These are phyloP conservation scores for Betta splendens DNA, from an alignment of 2,797 vertebrate genomes.

Conservation along the genomic window DNA sequence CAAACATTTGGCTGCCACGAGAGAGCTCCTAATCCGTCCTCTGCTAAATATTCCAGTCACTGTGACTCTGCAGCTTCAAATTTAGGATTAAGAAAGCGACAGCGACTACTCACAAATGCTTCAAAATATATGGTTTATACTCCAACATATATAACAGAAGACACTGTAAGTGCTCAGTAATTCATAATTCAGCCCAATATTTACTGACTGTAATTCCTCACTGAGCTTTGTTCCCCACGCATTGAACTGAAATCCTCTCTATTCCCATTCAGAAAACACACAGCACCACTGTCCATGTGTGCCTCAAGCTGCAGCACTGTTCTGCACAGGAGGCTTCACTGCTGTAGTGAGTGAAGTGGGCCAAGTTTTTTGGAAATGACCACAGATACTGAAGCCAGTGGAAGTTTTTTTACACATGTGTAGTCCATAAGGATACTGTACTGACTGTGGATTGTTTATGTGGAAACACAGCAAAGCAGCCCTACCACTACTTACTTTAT, in stretches of 20 bases:
- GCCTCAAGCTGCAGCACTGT: conserved; percentile 10
- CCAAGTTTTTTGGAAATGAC: conserved; percentile 18
- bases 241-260: conserved; percentile 29
- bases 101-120: too few relatives aligned
- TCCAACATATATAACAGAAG: too few relatives aligned
- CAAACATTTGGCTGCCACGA: conserved; percentile 55
- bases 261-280: conserved; percentile 47
- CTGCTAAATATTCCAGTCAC: conserved; percentile 33
- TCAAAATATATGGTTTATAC: too few relatives aligned
- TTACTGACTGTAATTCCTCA: conserved; percentile 8
- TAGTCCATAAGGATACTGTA: conserved; percentile 14
- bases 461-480: conserved; percentile 14
- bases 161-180: too few relatives aligned
- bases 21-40: conserved; percentile 45
- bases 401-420: conserved; percentile 17
- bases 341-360: conserved; percentile 2
- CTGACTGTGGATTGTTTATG: conserved; percentile 14
- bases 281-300: background rate
- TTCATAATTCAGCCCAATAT: too few relatives aligned
- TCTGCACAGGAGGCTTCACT: conserved; percentile 3
- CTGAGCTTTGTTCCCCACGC: conserved; percentile 9
- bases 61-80: conserved; percentile 21
- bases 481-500: background rate
- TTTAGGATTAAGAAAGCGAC: background rate
- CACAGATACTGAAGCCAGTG: conserved; percentile 38